These are phyloP conservation scores for Ianthella basta DNA, from an alignment of 37 sponge, comb jelly and placozoan genomes.

Conservation along the genomic window DNA sequence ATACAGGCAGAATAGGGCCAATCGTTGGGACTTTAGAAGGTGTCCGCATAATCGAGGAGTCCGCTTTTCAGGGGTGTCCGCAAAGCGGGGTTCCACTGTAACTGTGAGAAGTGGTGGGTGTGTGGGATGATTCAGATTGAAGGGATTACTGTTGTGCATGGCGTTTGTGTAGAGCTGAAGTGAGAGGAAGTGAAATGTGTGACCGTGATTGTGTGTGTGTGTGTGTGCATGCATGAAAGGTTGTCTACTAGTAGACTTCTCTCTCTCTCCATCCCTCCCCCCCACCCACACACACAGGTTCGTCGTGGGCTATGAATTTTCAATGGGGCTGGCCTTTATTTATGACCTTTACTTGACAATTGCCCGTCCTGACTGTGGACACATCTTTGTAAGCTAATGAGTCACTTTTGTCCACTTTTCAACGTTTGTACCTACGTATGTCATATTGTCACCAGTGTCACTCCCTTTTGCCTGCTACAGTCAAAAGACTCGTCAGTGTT, in stretches of 20 bases:
- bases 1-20: too few species aligned
- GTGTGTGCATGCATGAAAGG: not conserved
- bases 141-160: too few species aligned
- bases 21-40: too few species aligned
- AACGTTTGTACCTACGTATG: not conserved
- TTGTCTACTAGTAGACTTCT: not conserved
- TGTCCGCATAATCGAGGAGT: too few species aligned
- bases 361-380: not conserved
- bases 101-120: not conserved
- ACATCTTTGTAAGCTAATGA: conserved; percentile 7
- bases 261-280: not conserved
- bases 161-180: too few species aligned
- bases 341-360: conserved; percentile 71
- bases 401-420: too few species aligned
- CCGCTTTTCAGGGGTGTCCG: too few species aligned
- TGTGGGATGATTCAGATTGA: not conserved
- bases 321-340: conserved; percentile 33
- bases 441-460: not conserved
- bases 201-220: conserved; percentile 6
- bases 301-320: conserved; percentile 55
- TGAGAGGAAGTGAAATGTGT: not conserved
- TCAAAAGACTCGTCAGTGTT: not conserved
- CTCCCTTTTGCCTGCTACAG: not conserved
- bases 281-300: conserved; percentile 32
- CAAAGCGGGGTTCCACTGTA: too few species aligned